Evolutionary conservation across 2,113 vertebrate genomes (phyloP).

Genomic region (Cervus canadensis): DNA sequence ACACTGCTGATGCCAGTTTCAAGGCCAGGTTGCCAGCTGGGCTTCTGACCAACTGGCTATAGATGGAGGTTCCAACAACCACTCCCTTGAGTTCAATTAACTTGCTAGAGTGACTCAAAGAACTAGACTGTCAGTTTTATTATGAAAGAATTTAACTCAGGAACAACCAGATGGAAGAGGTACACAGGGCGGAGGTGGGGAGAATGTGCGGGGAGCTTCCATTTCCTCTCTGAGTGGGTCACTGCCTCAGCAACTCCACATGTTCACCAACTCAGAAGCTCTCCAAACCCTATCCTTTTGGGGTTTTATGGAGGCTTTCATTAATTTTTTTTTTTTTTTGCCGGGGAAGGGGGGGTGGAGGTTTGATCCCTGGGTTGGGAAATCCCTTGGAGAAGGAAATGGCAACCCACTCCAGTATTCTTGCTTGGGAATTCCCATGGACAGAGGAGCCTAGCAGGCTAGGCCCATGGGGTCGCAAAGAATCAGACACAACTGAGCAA

Average conservation of each 20-base stretch:
- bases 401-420: neutral
- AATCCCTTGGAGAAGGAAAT: neutral
- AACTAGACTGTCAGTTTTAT: neutral
- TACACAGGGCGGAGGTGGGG: neutral
- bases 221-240: neutral
- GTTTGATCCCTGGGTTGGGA: neutral
- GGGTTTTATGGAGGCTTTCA: neutral
- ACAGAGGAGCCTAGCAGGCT: neutral
- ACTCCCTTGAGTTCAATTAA: neutral
- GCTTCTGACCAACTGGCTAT: neutral
- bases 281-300: neutral
- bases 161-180: neutral
- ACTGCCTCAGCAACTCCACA: neutral
- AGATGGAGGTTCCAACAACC: neutral
- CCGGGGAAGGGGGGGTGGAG: accelerated
- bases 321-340: neutral
- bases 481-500: neutral
- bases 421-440: neutral
- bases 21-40: neutral
- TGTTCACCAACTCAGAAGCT: neutral
- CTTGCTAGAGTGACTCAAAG: neutral
- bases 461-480: neutral
- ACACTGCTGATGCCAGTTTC: neutral
- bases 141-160: neutral
- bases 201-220: neutral